Evolutionary conservation across 2,888 invertebrate species (phyloP).

Genomic region (Dermolepida albohirtum): DNA sequence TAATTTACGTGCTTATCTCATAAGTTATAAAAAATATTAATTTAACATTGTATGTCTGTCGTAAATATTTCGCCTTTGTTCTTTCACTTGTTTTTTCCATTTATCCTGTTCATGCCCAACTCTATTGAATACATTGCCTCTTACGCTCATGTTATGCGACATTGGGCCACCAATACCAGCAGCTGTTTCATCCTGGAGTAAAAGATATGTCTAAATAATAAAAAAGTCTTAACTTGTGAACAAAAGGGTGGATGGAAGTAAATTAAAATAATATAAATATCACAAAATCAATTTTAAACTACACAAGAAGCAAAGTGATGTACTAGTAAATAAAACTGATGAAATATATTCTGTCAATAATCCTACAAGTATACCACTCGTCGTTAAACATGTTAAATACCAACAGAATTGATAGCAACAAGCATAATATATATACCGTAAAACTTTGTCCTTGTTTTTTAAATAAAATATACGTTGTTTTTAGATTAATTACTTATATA

Average conservation of each 20-base stretch:
- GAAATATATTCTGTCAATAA: slow-evolving; percentile 8
- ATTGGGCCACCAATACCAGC: slow-evolving; percentile 71
- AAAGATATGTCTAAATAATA: slow-evolving; percentile 45
- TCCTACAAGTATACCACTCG: slow-evolving; percentile 18
- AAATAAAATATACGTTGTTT: no score
- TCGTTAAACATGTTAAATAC: slow-evolving; percentile 34
- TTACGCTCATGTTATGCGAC: slow-evolving; percentile 81
- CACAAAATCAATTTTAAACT: slow-evolving; percentile 6
- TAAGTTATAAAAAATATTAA: slow-evolving; percentile 67
- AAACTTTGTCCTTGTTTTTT: no score
- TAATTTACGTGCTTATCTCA: not conserved
- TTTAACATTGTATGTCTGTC: slow-evolving; percentile 98
- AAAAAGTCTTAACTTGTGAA: slow-evolving; percentile 39
- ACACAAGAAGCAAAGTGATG: not conserved
- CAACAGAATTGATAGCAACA: slow-evolving; percentile 17
- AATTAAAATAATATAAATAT: slow-evolving; percentile 5
- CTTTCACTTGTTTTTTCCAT: slow-evolving; percentile 97
- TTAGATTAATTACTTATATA: no score
- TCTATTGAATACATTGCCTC: slow-evolving; percentile 89
- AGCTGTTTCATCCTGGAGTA: slow-evolving; percentile 72
- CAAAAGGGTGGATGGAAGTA: slow-evolving; percentile 1
- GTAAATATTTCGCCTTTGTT: slow-evolving; percentile 95
- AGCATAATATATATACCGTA: slow-evolving; percentile 4
- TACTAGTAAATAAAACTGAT: slow-evolving; percentile 2
- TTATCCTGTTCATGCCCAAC: slow-evolving; percentile 97